A percentile compares a stretch with the other conserved stretches of the same genome.
Conservation (phyloP, 2,113 vertebrate species). For the Takifugu flavidus region DNA sequence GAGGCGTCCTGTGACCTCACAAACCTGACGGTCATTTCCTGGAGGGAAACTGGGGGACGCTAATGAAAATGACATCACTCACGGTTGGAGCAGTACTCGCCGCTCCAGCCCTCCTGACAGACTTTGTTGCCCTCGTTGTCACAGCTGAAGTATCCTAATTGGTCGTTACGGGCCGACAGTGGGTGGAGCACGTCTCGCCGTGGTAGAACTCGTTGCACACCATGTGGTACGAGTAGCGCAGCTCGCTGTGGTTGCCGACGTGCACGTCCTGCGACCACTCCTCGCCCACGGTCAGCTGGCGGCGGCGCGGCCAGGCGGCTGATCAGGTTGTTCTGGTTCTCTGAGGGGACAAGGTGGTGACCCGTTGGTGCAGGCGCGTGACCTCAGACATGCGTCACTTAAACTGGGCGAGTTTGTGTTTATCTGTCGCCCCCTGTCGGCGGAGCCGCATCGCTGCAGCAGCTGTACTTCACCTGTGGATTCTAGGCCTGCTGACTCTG, state of each 20-base stretch:
- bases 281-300: conserved; percentile 70
- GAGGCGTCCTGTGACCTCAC: not conserved
- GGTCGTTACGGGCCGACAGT: conserved; percentile 82
- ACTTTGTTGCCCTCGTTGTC: conserved; percentile 57
- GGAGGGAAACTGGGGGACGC: no score
- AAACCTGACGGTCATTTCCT: no score
- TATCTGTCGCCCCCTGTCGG: conserved; percentile 40
- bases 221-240: conserved; percentile 84
- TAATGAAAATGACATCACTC: conserved; percentile 39
- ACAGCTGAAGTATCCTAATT: conserved; percentile 79
- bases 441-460: not conserved
- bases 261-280: conserved; percentile 82
- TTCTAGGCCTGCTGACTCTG: conserved; percentile 68
- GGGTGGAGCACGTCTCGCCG: conserved; percentile 78
- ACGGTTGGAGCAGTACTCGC: conserved; percentile 79
- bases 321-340: conserved; percentile 79
- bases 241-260: conserved; percentile 72
- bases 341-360: conserved; percentile 38
- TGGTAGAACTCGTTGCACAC: conserved; percentile 80
- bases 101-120: conserved; percentile 79
- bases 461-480: conserved; percentile 73
- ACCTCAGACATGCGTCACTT: no score
- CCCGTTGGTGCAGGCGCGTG: no score
- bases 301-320: conserved; percentile 76
- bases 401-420: not conserved